Evolutionary conservation across 2,888 invertebrate genomes (phyloP), one percentile per base, ranked within the genome.

Genomic region (Tromatobia lineatoria): DNA sequence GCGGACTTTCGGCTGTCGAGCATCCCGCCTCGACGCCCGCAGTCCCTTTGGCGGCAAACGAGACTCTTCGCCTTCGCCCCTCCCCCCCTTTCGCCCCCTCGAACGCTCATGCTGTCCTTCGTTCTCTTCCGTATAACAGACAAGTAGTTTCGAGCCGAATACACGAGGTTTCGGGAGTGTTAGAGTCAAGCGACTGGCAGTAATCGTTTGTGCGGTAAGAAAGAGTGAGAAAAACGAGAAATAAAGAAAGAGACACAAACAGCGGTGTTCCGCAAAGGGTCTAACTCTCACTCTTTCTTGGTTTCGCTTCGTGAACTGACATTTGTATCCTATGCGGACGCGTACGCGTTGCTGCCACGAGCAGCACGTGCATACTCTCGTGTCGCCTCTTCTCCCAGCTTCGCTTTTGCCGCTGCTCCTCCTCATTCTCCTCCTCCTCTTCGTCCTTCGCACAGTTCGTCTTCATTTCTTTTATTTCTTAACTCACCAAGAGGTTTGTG

Each of bases 21-120:
- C 29, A 64, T 75, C 76, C 77, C 76, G 74, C 50, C 74, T 74
- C 74, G 83, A 81, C 83, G 80, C 78, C 66, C 57, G 81, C 83
- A 18, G 73, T 81, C 76, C 81, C 82, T 84, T 86, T 86, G 86
- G 84, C 83, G 81, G 84, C 79, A 64, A 75, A 54, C 77, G 57
- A 80, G 83, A 83, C 78, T 66, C 86, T 86, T 79, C 81, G 81
- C 86, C 82, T 78, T 71, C 34, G 77, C 73, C 50, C 54, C 67
- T 25, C 67, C 25, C 52, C 66, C n/a, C n/a, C n/a, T n/a, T n/a
- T n/a, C n/a, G n/a, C n/a, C n/a, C n/a, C 64, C 23, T 18, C 61
- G 29, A 50, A 59, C 64, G 75, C 71, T 82, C 74, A 54, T 57
- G 54, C 80, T 70, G 75, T 75, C 69, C 73, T 61, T 70, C 59